A percentile compares a stretch with the other conserved stretches of the same genome.
Conservation (phyloP, 2,888 invertebrate genomes). For the Acleris cristana region DNA sequence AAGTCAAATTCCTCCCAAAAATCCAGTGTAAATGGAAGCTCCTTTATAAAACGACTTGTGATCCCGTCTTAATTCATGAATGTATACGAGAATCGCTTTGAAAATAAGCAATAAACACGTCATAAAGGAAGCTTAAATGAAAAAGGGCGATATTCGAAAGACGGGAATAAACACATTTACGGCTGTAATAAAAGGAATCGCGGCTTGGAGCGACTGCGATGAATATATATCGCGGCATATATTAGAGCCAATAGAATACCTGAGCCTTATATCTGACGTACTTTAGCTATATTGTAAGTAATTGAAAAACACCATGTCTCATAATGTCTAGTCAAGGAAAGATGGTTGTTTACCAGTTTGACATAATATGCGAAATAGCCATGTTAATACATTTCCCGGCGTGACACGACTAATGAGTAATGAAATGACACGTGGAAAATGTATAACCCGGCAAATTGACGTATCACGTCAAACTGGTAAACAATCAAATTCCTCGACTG, state of each 20-base stretch:
- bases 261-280: neutral
- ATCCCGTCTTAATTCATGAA: constrained; percentile 37
- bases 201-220: constrained; percentile 39
- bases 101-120: constrained; percentile 41
- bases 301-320: too few relatives aligned
- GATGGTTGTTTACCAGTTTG: too few relatives aligned
- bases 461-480: too few relatives aligned
- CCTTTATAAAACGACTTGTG: constrained; percentile 18
- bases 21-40: constrained; percentile 12
- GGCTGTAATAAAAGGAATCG: constrained; percentile 50
- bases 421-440: too few relatives aligned
- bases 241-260: constrained; percentile 28
- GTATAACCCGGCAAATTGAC: too few relatives aligned
- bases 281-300: too few relatives aligned
- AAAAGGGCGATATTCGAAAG: constrained; percentile 40
- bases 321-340: too few relatives aligned
- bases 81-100: constrained; percentile 34
- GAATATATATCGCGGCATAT: constrained; percentile 45
- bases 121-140: constrained; percentile 40
- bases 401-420: too few relatives aligned
- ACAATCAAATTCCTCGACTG: too few relatives aligned
- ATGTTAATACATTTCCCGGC: too few relatives aligned
- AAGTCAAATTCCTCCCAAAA: constrained; percentile 3
- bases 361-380: too few relatives aligned
- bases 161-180: constrained; percentile 52